Conservation (phyloP, 2,888 invertebrate species). For the Cantharis lateralis region DNA sequence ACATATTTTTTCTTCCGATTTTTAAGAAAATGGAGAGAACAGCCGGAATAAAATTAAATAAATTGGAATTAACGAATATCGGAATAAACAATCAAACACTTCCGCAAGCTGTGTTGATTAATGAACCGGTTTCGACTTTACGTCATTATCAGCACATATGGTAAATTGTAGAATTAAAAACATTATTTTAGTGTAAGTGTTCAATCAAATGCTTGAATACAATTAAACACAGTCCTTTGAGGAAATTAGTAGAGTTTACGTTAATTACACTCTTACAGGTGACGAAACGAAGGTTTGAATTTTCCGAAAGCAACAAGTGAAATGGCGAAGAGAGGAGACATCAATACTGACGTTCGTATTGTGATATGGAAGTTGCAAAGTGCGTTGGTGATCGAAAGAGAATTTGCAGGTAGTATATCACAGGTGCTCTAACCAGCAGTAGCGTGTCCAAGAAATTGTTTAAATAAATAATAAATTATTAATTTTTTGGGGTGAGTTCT, state of each 20-base stretch:
- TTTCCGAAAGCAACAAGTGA: conserved; percentile 29
- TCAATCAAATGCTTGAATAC: no score
- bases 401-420: conserved; percentile 27
- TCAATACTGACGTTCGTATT: conserved; percentile 27
- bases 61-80: no score
- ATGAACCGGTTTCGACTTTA: no score
- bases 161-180: no score
- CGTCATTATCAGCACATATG: no score
- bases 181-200: no score
- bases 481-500: background rate
- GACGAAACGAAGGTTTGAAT: conserved; percentile 25
- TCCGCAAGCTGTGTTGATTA: no score
- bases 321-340: conserved; percentile 27
- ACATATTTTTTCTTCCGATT: no score
- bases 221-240: background rate
- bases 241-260: conserved; percentile 5
- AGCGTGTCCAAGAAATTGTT: conserved; percentile 9
- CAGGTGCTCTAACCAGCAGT: conserved; percentile 26
- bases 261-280: conserved; percentile 21
- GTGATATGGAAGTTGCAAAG: conserved; percentile 29
- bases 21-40: no score
- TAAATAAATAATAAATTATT: background rate
- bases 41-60: no score
- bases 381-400: conserved; percentile 26
- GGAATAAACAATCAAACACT: no score